These are phyloP conservation scores for Drosophila miranda DNA, from an alignment of 1,140 invertebrate genomes.

Conservation along the genomic window DNA sequence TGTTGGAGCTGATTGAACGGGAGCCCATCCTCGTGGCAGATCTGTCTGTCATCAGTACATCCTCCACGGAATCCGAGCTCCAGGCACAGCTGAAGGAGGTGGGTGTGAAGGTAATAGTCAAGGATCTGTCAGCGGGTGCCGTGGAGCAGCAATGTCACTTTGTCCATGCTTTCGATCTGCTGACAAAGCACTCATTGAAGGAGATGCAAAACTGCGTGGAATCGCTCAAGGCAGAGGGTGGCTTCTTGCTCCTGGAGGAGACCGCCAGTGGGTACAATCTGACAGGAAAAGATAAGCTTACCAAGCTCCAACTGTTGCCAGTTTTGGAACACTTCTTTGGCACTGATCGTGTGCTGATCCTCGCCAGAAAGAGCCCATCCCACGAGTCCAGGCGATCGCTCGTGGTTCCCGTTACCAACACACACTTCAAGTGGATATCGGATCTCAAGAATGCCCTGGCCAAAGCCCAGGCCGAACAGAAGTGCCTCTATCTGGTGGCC, in stretches of 20 bases:
- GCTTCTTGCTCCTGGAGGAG: conserved; percentile 91
- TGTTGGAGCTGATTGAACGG: conserved; percentile 85
- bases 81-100: conserved; percentile 47
- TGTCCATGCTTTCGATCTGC: conserved; percentile 85
- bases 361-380: conserved; percentile 83
- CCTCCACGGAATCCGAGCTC: conserved; percentile 81
- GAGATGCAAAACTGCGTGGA: conserved; percentile 84
- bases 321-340: conserved; percentile 83
- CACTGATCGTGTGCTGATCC: conserved; percentile 84
- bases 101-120: conserved; percentile 84
- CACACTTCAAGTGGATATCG: conserved; percentile 91
- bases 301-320: conserved; percentile 82
- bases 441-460: conserved; percentile 88
- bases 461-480: conserved; percentile 83
- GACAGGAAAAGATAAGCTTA: conserved; percentile 74
- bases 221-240: conserved; percentile 85
- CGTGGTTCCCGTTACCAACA: conserved; percentile 84
- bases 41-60: conserved; percentile 83
- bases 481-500: conserved; percentile 87
- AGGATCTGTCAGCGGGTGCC: conserved; percentile 83
- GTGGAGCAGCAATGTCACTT: conserved; percentile 88
- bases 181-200: conserved; percentile 79
- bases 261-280: conserved; percentile 83
- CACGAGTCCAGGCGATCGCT: conserved; percentile 35
- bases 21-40: conserved; percentile 87